A percentile compares a stretch with the other conserved stretches of the same genome.
phyloP scores from a whole-genome alignment of 1,140 invertebrate species.

The Melipona quadrifasciata region DNA sequence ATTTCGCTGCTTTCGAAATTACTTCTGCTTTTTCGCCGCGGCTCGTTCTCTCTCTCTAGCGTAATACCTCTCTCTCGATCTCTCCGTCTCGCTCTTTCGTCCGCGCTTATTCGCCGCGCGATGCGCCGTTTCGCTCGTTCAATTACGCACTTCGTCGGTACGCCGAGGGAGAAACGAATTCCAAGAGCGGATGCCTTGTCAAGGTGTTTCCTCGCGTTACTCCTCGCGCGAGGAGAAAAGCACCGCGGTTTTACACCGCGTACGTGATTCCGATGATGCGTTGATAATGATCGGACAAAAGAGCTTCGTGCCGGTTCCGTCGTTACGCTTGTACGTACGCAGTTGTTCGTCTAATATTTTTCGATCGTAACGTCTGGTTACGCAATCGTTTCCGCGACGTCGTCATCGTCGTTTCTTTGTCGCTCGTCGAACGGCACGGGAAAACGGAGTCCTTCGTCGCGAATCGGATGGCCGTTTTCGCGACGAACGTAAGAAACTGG shows the following conservation, averaged over 20 bases:
- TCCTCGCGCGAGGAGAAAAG: conserved; percentile 37
- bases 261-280: not conserved
- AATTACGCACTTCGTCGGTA: conserved; percentile 53
- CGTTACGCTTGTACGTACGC: not conserved
- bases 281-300: not conserved
- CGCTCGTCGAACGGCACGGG: not conserved
- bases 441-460: not conserved
- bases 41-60: not conserved
- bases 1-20: not conserved
- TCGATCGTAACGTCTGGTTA: not conserved
- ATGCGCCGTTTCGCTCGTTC: conserved; percentile 37
- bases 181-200: conserved; percentile 71
- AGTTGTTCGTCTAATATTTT: not conserved
- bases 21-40: not conserved
- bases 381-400: not conserved
- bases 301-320: not conserved
- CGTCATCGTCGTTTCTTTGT: not conserved
- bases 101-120: no score
- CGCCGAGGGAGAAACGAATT: conserved; percentile 63
- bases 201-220: conserved; percentile 58
- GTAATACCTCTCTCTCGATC: not conserved
- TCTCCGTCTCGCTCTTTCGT: not conserved
- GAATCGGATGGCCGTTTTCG: not conserved
- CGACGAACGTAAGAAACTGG: not conserved
- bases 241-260: not conserved